Base-by-base conservation (phyloP, 2,113 vertebrate species). In the Galemys pyrenaicus region DNA sequence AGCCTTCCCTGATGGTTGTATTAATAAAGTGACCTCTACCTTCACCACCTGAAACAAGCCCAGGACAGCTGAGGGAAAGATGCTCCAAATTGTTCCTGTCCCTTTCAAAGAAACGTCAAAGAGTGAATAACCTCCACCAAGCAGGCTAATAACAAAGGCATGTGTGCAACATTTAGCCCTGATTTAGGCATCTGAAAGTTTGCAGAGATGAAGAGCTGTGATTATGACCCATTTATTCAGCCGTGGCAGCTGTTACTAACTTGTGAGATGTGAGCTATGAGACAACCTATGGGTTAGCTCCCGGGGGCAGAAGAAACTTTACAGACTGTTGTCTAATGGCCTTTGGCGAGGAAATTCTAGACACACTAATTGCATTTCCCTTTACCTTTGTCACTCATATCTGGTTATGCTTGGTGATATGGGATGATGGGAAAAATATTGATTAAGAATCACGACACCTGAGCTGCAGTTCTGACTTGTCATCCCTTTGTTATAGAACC, bases 21-120 rank as follows among this genome's bases (percentile, higher is more conserved):
- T 97, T 97, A 97, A 96, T 96, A 96, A 96, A 96, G 92, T 93
- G 94, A 96, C 93, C 95, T 95, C 87, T 60, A 74, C 94, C 93
- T 86, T 93, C 75, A 67, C 87, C 87, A 93, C 93, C 95, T 78
- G 92, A 92, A 93, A 81, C 30, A 13, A 78, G 80, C 88, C 81
- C 65, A 73, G 95, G 78, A 78, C 64, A 39, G 84, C 86, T 7
- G 51, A 94, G 91, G 75, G 74, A 95, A 94, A 87, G 86, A 92
- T 78, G 85, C 41, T 96, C 91, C 82, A 93, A 84, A 97, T 93
- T 94, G 90, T 94, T 83, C 89, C 75, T 3, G 0, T 94, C 70
- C 87, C 91, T 97, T 96, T 94, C 94, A 95, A 95, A 95, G 92
- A 70, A 91, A 65, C 41, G n/a, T 94, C 91, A 86, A 89, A 95